Percentiles rank a stretch among this genome's conserved stretches.
phyloP scores from a whole-genome alignment of 2,113 vertebrate species.

The Halcyon senegalensis region DNA sequence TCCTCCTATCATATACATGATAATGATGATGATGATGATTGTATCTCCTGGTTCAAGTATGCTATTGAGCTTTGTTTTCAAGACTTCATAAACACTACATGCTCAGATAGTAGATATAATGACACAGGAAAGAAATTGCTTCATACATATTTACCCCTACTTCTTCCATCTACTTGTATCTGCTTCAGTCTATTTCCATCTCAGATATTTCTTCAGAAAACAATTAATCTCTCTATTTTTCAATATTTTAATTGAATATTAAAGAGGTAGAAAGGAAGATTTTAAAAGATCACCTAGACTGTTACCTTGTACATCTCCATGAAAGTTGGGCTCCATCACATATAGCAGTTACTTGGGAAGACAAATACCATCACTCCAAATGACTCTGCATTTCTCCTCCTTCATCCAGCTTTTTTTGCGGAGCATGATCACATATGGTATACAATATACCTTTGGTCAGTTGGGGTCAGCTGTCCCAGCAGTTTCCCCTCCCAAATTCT shows the following conservation, averaged over 20 bases:
- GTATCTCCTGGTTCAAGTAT: background rate
- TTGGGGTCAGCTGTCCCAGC: background rate
- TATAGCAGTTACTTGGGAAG: rapidly evolving
- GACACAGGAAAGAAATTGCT: background rate
- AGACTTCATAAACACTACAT: background rate
- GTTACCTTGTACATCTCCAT: background rate
- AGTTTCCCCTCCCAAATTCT: background rate
- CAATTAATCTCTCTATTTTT: background rate
- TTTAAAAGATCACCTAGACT: background rate
- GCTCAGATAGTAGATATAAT: background rate
- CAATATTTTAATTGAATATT: background rate
- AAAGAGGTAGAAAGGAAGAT: background rate
- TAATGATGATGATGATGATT: background rate
- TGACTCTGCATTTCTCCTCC: rapidly evolving
- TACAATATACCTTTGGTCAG: background rate
- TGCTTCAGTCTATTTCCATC: background rate
- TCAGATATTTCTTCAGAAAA: background rate
- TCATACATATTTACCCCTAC: background rate
- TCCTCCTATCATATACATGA: background rate
- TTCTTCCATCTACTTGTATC: background rate
- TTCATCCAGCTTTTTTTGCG: background rate
- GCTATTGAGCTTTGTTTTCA: background rate
- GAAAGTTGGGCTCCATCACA: background rate
- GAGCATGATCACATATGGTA: rapidly evolving
- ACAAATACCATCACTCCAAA: rapidly evolving